phyloP scores from a whole-genome alignment of 2,113 vertebrate species.

The Alexandromys fortis region DNA sequence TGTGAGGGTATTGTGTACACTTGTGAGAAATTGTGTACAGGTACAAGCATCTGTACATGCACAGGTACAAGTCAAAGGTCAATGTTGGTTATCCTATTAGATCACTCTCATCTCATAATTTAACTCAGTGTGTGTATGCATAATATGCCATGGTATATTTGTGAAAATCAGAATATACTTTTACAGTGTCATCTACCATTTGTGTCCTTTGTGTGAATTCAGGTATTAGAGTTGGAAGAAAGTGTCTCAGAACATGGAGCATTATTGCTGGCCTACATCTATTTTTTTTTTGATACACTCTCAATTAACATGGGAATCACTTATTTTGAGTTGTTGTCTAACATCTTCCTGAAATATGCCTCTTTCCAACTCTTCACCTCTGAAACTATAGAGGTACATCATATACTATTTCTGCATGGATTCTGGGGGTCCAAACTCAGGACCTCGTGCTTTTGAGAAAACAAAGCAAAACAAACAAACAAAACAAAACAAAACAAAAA shows the following conservation, averaged over 20 bases:
- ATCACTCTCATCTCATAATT: neutral
- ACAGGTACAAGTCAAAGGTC: neutral
- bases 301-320: neutral
- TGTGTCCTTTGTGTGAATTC: neutral
- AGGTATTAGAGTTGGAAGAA: neutral
- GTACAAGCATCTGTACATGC: neutral
- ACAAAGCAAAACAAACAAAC: too few relatives aligned
- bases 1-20: neutral
- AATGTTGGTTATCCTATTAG: neutral
- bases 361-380: neutral
- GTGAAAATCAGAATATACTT: neutral
- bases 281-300: neutral
- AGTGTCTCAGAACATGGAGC: neutral
- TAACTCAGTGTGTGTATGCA: neutral
- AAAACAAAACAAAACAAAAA: neutral
- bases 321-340: neutral
- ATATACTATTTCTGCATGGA: neutral
- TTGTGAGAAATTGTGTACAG: neutral
- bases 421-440: neutral
- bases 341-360: neutral
- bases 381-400: too few relatives aligned
- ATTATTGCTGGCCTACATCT: neutral
- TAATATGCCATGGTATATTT: neutral
- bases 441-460: neutral
- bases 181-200: neutral